Evolutionary conservation across 2,113 vertebrate genomes (phyloP), one percentile per base, ranked within the genome.

Genomic region (Anolis carolinensis): DNA sequence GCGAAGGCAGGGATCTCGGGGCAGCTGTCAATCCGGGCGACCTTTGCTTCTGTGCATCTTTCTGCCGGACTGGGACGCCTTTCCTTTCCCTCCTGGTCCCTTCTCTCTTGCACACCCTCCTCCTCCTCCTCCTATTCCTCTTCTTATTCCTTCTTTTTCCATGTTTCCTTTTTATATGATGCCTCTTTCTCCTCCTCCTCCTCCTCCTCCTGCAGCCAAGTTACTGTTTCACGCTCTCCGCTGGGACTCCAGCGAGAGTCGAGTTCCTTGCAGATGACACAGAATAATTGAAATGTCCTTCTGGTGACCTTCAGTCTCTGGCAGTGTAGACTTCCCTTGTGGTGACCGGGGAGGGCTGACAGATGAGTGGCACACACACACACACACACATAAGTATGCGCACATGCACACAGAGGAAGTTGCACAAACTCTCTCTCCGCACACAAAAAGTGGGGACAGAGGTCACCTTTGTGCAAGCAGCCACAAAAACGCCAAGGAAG

Each of bases 241-340:
- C 89, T 94, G 93, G 93, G 93, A 95, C 87, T 92, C 84, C 83
- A 83, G 93, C 84, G 89, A 92, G 93, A 88, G 91, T 92, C 4
- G 84, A 92, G 90, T 71, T 95, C 88, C 93, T 94, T 3, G 16
- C 83, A 92, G 92, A 95, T 93, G 95, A 96, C 89, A 93, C 89
- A 82, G 92, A 95, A 95, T 94, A 95, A 96, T 91, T 95, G 89
- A 94, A 95, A 92, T 92, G 93, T 95, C 95, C 96, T 96, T 96
- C 93, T 91, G 89, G 89, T 95, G 94, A 95, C 94, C 96, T 96
- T 96, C 94, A 94, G 82, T 76, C 84, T 93, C 92, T 91, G 93
- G 89, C 91, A 95, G 91, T 18, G 0, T 84, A 83, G 0, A 0
- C 13, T 76, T 93, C 91, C 92, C 91, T 92, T 83, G 89, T 83